These are phyloP conservation scores for Meloidogyne chitwoodi DNA, from an alignment of 1,140 invertebrate species.

Conservation along the genomic window DNA sequence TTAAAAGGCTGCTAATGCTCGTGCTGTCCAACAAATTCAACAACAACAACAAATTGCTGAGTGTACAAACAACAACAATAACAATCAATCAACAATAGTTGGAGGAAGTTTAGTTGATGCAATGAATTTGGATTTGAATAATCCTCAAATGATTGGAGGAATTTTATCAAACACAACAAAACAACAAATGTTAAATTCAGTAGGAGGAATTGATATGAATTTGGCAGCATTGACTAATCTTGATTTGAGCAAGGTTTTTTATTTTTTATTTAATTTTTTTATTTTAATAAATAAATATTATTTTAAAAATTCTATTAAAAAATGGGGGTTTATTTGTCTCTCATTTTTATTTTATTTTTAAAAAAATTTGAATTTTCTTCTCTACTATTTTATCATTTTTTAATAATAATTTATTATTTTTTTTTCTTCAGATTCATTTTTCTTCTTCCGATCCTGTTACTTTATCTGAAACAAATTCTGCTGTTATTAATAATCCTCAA, in stretches of 20 bases:
- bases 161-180: neutral
- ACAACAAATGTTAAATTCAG: conserved; percentile 8
- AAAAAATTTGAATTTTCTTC: neutral
- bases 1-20: neutral
- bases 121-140: conserved; percentile 12
- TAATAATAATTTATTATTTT: neutral
- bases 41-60: conserved; percentile 1
- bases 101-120: neutral
- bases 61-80: neutral
- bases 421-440: conserved; percentile 8
- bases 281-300: no score
- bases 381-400: no score
- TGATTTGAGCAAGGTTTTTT: conserved; percentile 18
- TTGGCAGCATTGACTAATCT: conserved; percentile 12
- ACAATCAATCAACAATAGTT: neutral
- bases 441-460: neutral
- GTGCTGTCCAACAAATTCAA: neutral
- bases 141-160: conserved; percentile 1
- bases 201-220: conserved; percentile 7
- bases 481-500: no score
- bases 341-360: neutral
- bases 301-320: no score
- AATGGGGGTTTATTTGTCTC: neutral
- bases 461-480: neutral
- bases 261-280: no score